These are phyloP conservation scores for Bursaphelenchus okinawaensis DNA, from an alignment of 2,888 invertebrate species.

Conservation along the genomic window DNA sequence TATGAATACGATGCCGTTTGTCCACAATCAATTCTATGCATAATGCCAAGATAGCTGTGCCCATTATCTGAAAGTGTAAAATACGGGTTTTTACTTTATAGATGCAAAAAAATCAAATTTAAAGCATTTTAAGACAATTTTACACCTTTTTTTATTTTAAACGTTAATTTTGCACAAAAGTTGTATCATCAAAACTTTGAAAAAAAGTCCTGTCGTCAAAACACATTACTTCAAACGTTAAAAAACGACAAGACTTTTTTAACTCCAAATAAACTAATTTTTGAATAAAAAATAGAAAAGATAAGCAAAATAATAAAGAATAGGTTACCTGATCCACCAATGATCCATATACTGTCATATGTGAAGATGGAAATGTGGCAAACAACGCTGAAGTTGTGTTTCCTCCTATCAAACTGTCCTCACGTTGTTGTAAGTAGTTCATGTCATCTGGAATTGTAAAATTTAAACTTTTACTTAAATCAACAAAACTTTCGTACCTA, in stretches of 20 bases:
- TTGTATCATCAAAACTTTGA: too few species aligned
- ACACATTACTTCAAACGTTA: too few species aligned
- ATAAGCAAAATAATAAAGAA: background rate
- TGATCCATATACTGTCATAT: slow-evolving; percentile 59
- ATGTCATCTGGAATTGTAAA: slow-evolving; percentile 57
- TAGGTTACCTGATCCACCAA: slow-evolving; percentile 62
- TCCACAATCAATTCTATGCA: slow-evolving; percentile 50
- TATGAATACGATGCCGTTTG: slow-evolving; percentile 50
- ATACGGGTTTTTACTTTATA: too few species aligned
- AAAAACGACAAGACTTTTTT: too few species aligned
- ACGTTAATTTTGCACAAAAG: background rate
- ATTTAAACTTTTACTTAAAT: too few species aligned
- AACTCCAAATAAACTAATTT: background rate
- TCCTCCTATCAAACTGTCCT: slow-evolving; percentile 53
- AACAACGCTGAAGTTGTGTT: slow-evolving; percentile 62
- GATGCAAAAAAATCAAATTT: too few species aligned
- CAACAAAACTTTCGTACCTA: too few species aligned
- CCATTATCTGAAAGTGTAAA: slow-evolving; percentile 45
- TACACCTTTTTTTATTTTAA: too few species aligned
- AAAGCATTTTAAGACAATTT: too few species aligned
- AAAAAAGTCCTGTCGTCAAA: too few species aligned
- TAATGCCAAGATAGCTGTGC: slow-evolving; percentile 53
- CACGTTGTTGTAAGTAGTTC: slow-evolving; percentile 58
- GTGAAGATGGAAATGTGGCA: slow-evolving; percentile 62
- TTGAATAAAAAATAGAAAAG: background rate